Base-by-base conservation (phyloP, 2,113 vertebrate species). In the Neogobius melanostomus region DNA sequence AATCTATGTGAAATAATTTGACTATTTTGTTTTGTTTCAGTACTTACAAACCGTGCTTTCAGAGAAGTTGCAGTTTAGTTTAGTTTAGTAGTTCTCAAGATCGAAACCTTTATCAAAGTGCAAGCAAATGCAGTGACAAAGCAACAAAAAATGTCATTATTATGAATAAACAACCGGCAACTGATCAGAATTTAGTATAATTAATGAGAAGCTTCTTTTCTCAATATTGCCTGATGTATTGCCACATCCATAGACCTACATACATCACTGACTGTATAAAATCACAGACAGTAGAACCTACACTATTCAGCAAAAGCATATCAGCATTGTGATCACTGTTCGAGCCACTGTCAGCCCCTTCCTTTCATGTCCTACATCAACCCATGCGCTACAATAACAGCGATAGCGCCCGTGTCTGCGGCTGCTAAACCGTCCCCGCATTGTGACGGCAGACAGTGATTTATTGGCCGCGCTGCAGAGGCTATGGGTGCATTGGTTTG, bases 381-480 rank as follows among this genome's bases (percentile, higher is more conserved):
- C 43, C 57, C 6, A 68, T 75, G 16, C 65, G 80, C 80, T 45
- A 42, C 84, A 82, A 86, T 80, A 86, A 77, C 66, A 43, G 60
- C 76, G 75, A 82, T 83, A 75, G 71, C 57, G 74, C 68, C 12
- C 36, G 28, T 70, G 71, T 79, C 51, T 3, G 82, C 54, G 68
- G 64, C 64, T 44, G 76, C 70, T 81, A 83, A 88, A 87, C 84
- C 83, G 87, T 87, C 71, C 53, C 47, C 66, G 51, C 69, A 76
- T 91, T 87, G 83, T 82, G 11, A 76, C 73, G 71, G 74, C 77
- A 72, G 90, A 91, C 89, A 91, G 86, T 91, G 90, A 93, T 93
- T 89, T 93, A 93, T 92, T 89, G 87, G 86, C 76, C 80, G 82
- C 78, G 86, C 85, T 81, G 85, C 75, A 74, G 75, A 72, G 84